Percentiles rank a stretch among this genome's conserved stretches.
Evolutionary conservation across 2,888 invertebrate genomes (phyloP).

Genomic region (Drosophila conformis): DNA sequence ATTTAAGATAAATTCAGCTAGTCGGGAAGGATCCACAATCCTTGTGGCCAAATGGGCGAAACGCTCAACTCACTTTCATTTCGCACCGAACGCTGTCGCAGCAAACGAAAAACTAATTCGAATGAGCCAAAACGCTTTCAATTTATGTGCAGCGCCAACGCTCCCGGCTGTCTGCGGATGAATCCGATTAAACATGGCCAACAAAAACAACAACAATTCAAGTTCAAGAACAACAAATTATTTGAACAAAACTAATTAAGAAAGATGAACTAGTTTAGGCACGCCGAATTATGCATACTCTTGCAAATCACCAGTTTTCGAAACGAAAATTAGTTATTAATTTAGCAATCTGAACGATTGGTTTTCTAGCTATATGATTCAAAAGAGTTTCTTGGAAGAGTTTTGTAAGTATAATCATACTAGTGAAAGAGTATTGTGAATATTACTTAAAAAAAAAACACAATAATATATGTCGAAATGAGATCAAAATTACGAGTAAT

Average conservation of each 20-base stretch:
- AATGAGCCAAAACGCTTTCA: conserved; percentile 55
- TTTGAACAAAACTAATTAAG: conserved; percentile 23
- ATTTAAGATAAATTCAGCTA: conserved; percentile 12
- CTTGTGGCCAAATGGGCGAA: not conserved
- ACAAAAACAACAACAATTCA: conserved; percentile 26
- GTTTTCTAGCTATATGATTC: not conserved
- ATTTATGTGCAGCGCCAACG: conserved; percentile 56
- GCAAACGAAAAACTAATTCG: conserved; percentile 67
- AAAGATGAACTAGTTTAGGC: not conserved
- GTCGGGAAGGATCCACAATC: conserved; percentile 21
- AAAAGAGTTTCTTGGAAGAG: not conserved
- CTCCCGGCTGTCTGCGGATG: conserved; percentile 29
- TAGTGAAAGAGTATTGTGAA: not conserved
- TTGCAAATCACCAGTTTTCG: not conserved
- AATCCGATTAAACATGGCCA: conserved; percentile 29
- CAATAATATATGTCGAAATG: too few species aligned
- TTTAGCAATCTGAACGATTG: not conserved
- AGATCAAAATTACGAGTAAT: too few species aligned
- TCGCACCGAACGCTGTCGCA: conserved; percentile 50
- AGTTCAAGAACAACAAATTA: conserved; percentile 40
- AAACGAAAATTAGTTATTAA: not conserved
- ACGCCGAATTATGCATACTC: not conserved
- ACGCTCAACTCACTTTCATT: conserved; percentile 70
- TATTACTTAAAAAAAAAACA: too few species aligned
- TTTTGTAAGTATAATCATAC: not conserved